Evolutionary conservation across 1,140 invertebrate genomes (phyloP).

Genomic region (Carposina sasakii): DNA sequence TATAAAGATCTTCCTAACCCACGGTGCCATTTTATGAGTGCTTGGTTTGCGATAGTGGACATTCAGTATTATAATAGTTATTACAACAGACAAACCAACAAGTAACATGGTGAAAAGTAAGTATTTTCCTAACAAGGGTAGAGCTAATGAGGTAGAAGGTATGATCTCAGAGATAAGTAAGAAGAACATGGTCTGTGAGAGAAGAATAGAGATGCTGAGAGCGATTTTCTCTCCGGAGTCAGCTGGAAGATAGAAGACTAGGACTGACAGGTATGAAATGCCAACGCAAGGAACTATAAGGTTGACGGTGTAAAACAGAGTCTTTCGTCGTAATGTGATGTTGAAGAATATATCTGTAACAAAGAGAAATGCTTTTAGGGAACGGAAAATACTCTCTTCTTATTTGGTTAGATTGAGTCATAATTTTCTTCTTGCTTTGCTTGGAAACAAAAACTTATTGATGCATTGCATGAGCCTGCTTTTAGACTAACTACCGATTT

Average conservation of each 20-base stretch:
- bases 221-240: constrained; percentile 99
- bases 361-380: constrained; percentile 19
- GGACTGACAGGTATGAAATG: constrained; percentile 91
- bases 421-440: neutral
- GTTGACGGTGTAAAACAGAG: constrained; percentile 97
- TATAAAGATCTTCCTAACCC: constrained; percentile 92
- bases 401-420: neutral
- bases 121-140: constrained; percentile 98
- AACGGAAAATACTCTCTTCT: constrained; percentile 3
- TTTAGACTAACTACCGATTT: no score
- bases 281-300: constrained; percentile 95
- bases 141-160: constrained; percentile 96
- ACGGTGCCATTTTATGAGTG: constrained; percentile 96
- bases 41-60: constrained; percentile 99
- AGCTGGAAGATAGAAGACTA: constrained; percentile 98
- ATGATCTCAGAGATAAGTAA: constrained; percentile 98
- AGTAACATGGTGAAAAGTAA: constrained; percentile 99
- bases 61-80: constrained; percentile 98
- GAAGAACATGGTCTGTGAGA: constrained; percentile 99
- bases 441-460: neutral
- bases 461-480: neutral
- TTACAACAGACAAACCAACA: constrained; percentile 95
- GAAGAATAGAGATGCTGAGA: constrained; percentile 97
- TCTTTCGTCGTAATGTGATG: constrained; percentile 95
- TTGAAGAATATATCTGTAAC: constrained; percentile 96